Conservation (phyloP, 2,888 invertebrate genomes). For the Stenoptilia bipunctidactyla region DNA sequence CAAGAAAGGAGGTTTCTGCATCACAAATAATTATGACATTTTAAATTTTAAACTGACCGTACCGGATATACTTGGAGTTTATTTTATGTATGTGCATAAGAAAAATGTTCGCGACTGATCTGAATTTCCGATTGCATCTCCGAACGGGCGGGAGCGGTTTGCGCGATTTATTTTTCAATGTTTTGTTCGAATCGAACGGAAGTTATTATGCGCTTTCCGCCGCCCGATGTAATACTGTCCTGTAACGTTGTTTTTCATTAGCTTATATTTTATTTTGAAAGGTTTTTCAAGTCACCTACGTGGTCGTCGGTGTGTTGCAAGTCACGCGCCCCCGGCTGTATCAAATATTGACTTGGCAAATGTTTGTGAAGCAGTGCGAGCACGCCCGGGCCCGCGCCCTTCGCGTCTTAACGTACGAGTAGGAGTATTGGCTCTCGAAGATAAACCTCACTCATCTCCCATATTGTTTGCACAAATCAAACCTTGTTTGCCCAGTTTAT, state of each 20-base stretch:
- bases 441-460: slow-evolving; percentile 31
- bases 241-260: slow-evolving; percentile 41
- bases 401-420: slow-evolving; percentile 39
- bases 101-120: slow-evolving; percentile 7
- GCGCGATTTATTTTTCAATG: slow-evolving; percentile 47
- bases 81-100: slow-evolving; percentile 1
- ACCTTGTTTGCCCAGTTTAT: slow-evolving; percentile 56
- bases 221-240: slow-evolving; percentile 43
- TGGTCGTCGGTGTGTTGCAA: slow-evolving; percentile 36
- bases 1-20: too few species aligned
- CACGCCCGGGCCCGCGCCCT: slow-evolving; percentile 42
- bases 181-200: slow-evolving; percentile 52
- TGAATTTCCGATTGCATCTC: slow-evolving; percentile 18
- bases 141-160: slow-evolving; percentile 20
- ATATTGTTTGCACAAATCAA: slow-evolving; percentile 50
- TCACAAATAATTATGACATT: too few species aligned
- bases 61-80: neutral
- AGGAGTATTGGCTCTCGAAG: slow-evolving; percentile 34
- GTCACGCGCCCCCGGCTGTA: slow-evolving; percentile 35
- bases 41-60: neutral
- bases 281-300: neutral
- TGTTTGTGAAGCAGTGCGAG: slow-evolving; percentile 48
- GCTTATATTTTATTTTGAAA: slow-evolving; percentile 16
- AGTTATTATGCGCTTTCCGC: slow-evolving; percentile 67
- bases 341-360: slow-evolving; percentile 61